Conservation (phyloP, 2,113 vertebrate genomes). For the Delphinapterus leucas region DNA sequence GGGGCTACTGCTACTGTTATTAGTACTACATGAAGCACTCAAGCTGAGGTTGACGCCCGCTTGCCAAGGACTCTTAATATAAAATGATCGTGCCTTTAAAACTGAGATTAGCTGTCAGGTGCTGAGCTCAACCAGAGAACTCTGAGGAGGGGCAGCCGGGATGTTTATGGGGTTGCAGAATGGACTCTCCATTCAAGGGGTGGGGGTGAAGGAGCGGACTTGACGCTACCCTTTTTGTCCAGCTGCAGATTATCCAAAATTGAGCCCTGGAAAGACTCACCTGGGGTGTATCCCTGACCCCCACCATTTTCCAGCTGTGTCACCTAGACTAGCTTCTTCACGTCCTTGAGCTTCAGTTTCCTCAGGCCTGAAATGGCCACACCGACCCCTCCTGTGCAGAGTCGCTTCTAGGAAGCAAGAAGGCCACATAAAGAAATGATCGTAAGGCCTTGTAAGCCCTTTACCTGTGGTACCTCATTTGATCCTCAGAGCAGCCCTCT, state of each 20-base stretch:
- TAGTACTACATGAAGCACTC: too few species aligned
- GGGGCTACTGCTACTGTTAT: background rate
- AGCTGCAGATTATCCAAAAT: background rate
- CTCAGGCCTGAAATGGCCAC: background rate
- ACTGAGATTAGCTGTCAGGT: background rate
- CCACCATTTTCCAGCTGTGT: background rate
- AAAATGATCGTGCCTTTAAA: background rate
- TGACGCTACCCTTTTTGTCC: background rate
- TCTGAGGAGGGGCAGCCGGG: background rate
- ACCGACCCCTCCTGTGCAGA: background rate
- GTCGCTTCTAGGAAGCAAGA: background rate
- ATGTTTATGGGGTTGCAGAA: background rate
- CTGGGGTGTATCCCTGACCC: background rate
- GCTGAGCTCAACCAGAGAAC: background rate
- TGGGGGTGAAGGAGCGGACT: background rate
- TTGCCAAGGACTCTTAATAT: background rate
- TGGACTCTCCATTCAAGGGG: background rate
- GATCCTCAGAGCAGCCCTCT: background rate
- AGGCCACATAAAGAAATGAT: background rate
- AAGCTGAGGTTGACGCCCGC: background rate
- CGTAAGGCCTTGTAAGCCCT: background rate
- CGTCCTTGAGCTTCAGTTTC: background rate
- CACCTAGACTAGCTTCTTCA: background rate
- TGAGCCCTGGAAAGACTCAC: background rate
- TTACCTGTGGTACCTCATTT: background rate